Percentiles rank a stretch among this genome's conserved stretches.
phyloP scores from a whole-genome alignment of 2,888 invertebrate species.

The Zaprionus bogoriensis region DNA sequence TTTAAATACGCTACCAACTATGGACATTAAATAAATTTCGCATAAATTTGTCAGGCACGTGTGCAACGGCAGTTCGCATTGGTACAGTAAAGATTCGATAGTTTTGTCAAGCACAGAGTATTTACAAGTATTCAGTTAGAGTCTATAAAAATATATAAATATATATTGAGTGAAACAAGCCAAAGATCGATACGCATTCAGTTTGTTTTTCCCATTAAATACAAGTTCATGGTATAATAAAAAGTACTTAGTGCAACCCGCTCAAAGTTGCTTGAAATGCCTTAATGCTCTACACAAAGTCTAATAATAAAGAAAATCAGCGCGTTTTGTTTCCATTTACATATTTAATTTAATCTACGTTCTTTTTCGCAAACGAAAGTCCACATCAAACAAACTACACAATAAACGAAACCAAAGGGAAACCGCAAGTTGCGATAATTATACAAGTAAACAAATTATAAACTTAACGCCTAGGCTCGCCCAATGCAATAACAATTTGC shows the following conservation, averaged over 20 bases:
- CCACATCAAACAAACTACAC: constrained; percentile 36
- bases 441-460: constrained; percentile 37
- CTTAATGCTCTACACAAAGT: constrained; percentile 9
- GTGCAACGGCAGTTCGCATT: neutral
- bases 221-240: constrained; percentile 62
- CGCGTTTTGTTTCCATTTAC: constrained; percentile 16
- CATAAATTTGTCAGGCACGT: constrained; percentile 36
- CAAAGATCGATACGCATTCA: constrained; percentile 29
- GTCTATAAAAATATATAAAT: constrained; percentile 15
- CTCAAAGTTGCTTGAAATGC: constrained; percentile 63
- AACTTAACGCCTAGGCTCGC: constrained; percentile 59
- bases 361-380: constrained; percentile 2
- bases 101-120: constrained; percentile 32
- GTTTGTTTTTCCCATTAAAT: constrained; percentile 25
- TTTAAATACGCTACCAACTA: constrained; percentile 12
- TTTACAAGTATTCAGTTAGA: constrained; percentile 37
- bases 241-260: constrained; percentile 61
- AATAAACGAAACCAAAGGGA: constrained; percentile 46
- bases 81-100: constrained; percentile 14
- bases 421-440: constrained; percentile 36
- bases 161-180: constrained; percentile 6
- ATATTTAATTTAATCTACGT: constrained; percentile 25
- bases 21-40: neutral
- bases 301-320: constrained; percentile 10
- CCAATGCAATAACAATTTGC: constrained; percentile 51